phyloP scores from a whole-genome alignment of 2,797 vertebrate genomes.

The Columba guinea region DNA sequence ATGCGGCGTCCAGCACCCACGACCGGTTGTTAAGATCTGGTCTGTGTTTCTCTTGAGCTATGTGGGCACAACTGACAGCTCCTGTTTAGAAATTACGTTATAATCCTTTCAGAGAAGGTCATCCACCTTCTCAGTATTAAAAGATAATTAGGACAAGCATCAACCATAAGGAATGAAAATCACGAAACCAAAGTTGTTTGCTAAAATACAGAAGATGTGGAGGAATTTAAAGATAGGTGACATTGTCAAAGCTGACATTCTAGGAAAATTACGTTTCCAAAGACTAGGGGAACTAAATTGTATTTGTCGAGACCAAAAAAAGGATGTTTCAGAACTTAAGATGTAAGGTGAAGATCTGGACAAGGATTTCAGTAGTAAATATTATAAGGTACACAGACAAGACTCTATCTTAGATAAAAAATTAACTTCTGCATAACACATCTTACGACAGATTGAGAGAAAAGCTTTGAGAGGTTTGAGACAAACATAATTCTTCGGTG shows the following conservation, averaged over 20 bases:
- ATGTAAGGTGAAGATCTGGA: background rate
- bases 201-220: background rate
- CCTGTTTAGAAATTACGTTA: background rate
- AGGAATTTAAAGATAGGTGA: background rate
- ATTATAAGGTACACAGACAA: background rate
- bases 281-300: background rate
- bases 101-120: background rate
- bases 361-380: background rate
- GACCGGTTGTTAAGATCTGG: background rate
- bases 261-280: background rate
- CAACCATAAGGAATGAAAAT: background rate
- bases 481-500: background rate
- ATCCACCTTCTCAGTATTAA: background rate
- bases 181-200: background rate
- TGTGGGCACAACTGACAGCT: background rate
- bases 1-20: background rate
- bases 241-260: background rate
- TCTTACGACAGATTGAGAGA: background rate
- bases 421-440: background rate
- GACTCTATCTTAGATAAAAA: background rate
- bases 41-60: background rate
- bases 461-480: background rate
- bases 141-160: background rate
- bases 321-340: background rate
- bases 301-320: background rate